Base-by-base conservation (phyloP, 1,140 invertebrate genomes). In the Aphis gossypii region DNA sequence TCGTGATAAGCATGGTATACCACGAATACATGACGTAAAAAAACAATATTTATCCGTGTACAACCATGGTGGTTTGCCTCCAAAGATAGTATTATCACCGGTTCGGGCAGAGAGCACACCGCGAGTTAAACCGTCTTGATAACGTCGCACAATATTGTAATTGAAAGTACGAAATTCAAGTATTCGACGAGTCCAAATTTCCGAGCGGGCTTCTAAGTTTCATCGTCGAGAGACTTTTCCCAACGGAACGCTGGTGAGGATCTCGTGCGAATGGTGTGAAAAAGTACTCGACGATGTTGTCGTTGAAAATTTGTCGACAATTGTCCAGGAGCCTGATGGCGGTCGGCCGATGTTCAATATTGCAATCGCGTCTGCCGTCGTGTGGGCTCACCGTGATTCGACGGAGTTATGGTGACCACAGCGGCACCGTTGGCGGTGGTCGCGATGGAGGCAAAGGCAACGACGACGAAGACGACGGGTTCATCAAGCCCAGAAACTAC, bases 401-500 rank as follows among this genome's bases (percentile, higher is more conserved):
- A 68, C 30, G 60, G 30, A 68, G 60, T 68, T 68, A 68, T n/a
- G 60, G 30, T 1, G 60, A 68, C 4, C 60, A n/a, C 30, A 1
- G 60, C 14, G n/a, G 14, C 30, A 68, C 30, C 3, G 14, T n/a
- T 18, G 30, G 60, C 8, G 60, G 30, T n/a, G 60, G 60, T 68
- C 60, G 60, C 60, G 14, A 68, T 68, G 60, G 60, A n/a, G 30
- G 60, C 30, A 68, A 7, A 68, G 60, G 38, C 68, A n/a, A 30
- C 25, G 35, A 41, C 23, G 76, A 38, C 1, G 44, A 92, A 0
- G n/a, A 86, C 5, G 90, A 82, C n/a, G 54, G 84, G 7, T 86
- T 86, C 5, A 46, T 86, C 0, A 92, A 94, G 7, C 76, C 92
- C 35, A 90, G 92, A 41, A 96, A 96, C 94, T 97, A 96, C 94